A percentile compares a stretch with the other conserved stretches of the same genome.
Conservation (phyloP, 2,113 vertebrate genomes). For the Centropus unirufus region DNA sequence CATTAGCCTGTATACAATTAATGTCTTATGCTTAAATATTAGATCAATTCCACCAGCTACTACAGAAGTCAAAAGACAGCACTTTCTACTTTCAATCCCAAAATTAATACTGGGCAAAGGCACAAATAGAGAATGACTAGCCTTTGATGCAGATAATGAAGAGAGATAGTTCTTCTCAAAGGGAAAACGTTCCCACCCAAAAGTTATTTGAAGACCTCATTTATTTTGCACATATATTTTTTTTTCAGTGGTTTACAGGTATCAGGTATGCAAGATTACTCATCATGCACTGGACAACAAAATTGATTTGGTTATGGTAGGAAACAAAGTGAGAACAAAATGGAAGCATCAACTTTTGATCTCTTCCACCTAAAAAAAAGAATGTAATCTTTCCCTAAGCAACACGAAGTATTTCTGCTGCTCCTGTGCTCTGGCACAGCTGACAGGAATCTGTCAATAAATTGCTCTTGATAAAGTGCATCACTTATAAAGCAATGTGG, state of each 20-base stretch:
- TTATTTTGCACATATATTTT: not conserved
- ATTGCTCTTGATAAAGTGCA: not conserved
- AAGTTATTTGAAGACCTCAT: not conserved
- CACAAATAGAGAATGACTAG: not conserved
- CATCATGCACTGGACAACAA: not conserved
- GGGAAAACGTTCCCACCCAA: not conserved
- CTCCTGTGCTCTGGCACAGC: not conserved
- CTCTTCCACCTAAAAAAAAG: not conserved
- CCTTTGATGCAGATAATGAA: not conserved
- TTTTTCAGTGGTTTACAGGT: not conserved
- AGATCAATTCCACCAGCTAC: not conserved
- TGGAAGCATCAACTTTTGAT: not conserved
- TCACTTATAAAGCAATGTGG: not conserved
- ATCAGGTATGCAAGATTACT: not conserved
- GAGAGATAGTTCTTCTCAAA: not conserved
- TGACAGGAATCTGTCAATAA: not conserved
- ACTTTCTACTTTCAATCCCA: not conserved
- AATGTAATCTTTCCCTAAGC: not conserved
- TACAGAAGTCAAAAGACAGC: not conserved
- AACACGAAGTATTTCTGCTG: not conserved
- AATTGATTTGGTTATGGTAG: not conserved
- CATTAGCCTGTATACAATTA: not conserved
- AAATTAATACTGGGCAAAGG: not conserved
- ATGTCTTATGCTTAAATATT: not conserved
- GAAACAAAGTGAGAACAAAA: not conserved